Evolutionary conservation across 2,797 vertebrate genomes (phyloP), one percentile per base, ranked within the genome.

Genomic region (Avahi laniger): DNA sequence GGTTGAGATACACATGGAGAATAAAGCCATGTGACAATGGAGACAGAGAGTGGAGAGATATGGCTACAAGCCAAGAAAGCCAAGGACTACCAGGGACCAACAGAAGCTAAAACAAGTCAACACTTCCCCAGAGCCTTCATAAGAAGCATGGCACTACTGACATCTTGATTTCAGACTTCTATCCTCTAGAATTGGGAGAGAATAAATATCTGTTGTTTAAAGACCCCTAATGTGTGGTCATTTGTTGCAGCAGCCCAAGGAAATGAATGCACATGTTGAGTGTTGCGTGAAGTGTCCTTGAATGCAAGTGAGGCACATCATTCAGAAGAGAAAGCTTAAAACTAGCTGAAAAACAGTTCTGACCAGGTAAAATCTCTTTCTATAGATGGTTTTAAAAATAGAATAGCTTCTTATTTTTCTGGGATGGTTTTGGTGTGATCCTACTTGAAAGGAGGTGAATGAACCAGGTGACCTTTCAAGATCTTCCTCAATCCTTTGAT

Each of bases 401-500:
- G 93, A 89, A 94, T 52, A 91, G 48, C 28, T 87, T 94, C 73
- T 95, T 59, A 82, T 96, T 96, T 97, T 93, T 95, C 84, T 91
- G 24, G n/a, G 78, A 97, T 96, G 65, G 94, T 97, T 97, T 97
- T 97, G 87, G 73, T 97, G 81, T 96, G 94, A 97, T 97, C 96
- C 96, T 96, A 93, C 96, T 97, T 97, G 92, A 97, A 97, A 97
- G 92, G 91, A 97, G 95, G 94, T 94, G 94, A 97, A 78, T 93
- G 95, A 96, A 94, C 95, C 57, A 57, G 75, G 70, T 97, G 97
- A 97, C 96, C 97, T 97, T 95, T 97, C 89, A 97, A 97, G 89
- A 97, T 96, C 84, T 90, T 94, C 82, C 52, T 94, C 96, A 97
- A 96, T 97, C 96, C 94, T 97, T 98, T 98, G 94, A 98, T 96